Base-by-base conservation (phyloP, 2,113 vertebrate species). In the Boulengeromyrus knoepffleri region DNA sequence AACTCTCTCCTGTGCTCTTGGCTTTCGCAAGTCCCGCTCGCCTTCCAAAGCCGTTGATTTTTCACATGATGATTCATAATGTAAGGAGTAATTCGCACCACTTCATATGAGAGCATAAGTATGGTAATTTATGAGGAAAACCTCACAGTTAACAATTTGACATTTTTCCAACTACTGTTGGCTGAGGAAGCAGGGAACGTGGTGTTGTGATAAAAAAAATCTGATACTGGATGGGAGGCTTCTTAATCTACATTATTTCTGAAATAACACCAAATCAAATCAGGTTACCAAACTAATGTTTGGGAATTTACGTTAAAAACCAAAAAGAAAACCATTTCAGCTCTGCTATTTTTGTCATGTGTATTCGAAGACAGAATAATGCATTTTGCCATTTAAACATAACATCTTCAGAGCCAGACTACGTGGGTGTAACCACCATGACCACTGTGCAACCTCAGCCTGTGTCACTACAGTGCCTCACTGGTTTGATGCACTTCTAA, bases 111-210 rank as follows among this genome's bases (percentile, higher is more conserved):
- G 74, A 80, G 74, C 74, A 80, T 80, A 80, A 80, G 74, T 80
- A 80, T 80, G 74, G 36, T 80, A 42, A 80, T 80, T 80, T 80
- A 80, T 80, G 74, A 80, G 74, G 74, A 42, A 80, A 80, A 80
- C 74, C 84, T 85, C 83, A 49, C 83, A 47, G 42, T 85, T 85
- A 85, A 49, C 83, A 45, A 46, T 85, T 80, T 80, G 74, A 80
- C 5, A 49, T 47, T 85, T 45, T 42, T 49, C 42, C 83, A 49
- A 49, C 83, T 86, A 50, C 84, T 49, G 47, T 86, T 49, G 47
- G 84, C 84, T 86, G 47, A 13, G 47, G 46, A 50, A 47, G 47
- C 84, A 50, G 47, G 84, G 84, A 86, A 27, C n/a, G n/a, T 86
- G 45, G 47, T 80, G 74, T 80, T 19, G 36, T 80, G 36, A 74